Conservation (phyloP, 2,113 vertebrate genomes). For the Amphiprion ocellaris region DNA sequence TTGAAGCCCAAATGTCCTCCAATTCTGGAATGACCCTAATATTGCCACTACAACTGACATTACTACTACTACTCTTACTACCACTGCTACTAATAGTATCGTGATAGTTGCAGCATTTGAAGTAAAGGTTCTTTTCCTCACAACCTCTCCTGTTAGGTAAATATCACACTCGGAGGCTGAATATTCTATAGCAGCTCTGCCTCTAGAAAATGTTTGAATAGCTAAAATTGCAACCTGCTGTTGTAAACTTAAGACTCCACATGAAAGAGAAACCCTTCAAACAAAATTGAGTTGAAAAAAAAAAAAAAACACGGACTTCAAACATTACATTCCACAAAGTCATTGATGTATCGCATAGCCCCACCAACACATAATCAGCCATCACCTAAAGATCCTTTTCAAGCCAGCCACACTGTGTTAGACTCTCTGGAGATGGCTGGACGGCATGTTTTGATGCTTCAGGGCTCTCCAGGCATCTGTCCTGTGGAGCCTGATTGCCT, state of each 20-base stretch:
- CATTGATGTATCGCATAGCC: conserved; percentile 44
- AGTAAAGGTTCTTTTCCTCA: not conserved
- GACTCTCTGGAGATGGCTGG: conserved; percentile 58
- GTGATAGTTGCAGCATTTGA: not conserved
- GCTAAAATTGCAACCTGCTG: not conserved
- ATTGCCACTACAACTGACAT: too few relatives aligned
- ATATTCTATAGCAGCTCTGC: not conserved
- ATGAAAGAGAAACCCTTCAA: conserved; percentile 24
- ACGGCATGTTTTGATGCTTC: conserved; percentile 74
- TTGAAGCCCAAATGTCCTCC: too few relatives aligned
- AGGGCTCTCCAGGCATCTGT: conserved; percentile 72
- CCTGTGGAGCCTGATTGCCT: conserved; percentile 84
- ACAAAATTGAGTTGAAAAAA: conserved; percentile 14
- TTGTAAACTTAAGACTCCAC: not conserved
- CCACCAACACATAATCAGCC: conserved; percentile 55
- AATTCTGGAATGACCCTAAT: too few relatives aligned
- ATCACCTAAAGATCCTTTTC: conserved; percentile 67
- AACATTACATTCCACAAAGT: conserved; percentile 54
- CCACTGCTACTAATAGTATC: too few relatives aligned
- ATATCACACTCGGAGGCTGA: not conserved
- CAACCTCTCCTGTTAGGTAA: not conserved
- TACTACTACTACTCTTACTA: too few relatives aligned
- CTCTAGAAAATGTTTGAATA: not conserved
- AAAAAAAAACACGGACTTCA: conserved; percentile 21
- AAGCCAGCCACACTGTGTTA: conserved; percentile 39